A percentile compares a stretch with the other conserved stretches of the same genome.
These are phyloP conservation scores for Novumbra hubbsi DNA, from an alignment of 2,797 vertebrate species.

Conservation along the genomic window DNA sequence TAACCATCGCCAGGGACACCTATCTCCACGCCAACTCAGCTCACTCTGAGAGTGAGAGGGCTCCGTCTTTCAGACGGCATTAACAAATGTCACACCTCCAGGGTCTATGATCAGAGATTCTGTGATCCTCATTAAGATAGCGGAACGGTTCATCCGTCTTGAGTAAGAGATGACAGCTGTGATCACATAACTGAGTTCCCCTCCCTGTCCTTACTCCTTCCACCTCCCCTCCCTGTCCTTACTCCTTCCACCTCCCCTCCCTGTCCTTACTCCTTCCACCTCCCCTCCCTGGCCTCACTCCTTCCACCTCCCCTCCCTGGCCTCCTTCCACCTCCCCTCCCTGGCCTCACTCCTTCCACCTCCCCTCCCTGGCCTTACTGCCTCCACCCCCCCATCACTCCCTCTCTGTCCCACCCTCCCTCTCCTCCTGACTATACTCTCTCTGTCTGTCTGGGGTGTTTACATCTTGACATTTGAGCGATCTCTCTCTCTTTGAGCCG, in stretches of 20 bases:
- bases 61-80: not conserved
- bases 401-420: not conserved
- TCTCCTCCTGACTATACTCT: not conserved
- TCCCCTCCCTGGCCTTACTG: too few species aligned
- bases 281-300: not conserved
- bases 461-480: constrained; percentile 14
- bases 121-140: constrained; percentile 1
- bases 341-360: constrained; percentile 36
- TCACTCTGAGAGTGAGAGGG: not conserved
- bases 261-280: not conserved
- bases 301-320: not conserved
- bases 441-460: constrained; percentile 14
- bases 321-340: constrained; percentile 3
- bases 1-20: not conserved
- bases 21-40: not conserved
- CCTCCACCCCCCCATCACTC: not conserved
- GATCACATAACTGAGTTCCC: not conserved
- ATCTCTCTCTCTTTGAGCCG: constrained; percentile 7
- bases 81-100: not conserved
- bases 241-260: too few species aligned
- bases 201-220: constrained; percentile 4
- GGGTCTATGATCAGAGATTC: not conserved
- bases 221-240: too few species aligned
- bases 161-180: not conserved
- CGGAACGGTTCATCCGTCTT: not conserved